Evolutionary conservation across 2,888 invertebrate genomes (phyloP).

Genomic region (Elmis aenea): DNA sequence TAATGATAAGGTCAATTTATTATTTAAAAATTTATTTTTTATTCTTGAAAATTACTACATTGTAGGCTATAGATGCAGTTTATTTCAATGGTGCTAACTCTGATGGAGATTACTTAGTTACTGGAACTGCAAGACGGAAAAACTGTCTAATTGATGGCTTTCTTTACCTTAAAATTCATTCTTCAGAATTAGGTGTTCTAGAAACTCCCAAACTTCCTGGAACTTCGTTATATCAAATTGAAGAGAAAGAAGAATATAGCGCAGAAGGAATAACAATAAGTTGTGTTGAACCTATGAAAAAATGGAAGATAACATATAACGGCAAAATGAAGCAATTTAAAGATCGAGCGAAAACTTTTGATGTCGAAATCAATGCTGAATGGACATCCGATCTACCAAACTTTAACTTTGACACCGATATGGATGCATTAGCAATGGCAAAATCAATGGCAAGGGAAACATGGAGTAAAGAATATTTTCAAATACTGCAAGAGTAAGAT

Average conservation of each 20-base stretch:
- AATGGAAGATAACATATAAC: slow-evolving; percentile 60
- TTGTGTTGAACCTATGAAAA: slow-evolving; percentile 63
- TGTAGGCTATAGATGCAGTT: slow-evolving; percentile 64
- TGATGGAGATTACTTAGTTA: slow-evolving; percentile 56
- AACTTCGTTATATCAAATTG: slow-evolving; percentile 51
- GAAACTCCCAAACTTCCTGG: slow-evolving; percentile 57
- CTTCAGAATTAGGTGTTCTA: slow-evolving; percentile 57
- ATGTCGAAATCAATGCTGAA: slow-evolving; percentile 54
- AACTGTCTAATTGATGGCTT: slow-evolving; percentile 58
- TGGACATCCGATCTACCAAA: slow-evolving; percentile 58
- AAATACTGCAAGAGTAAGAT: slow-evolving; percentile 57
- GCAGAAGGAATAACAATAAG: slow-evolving; percentile 58
- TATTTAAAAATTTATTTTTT: not conserved
- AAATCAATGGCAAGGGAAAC: slow-evolving; percentile 61
- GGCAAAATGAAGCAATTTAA: slow-evolving; percentile 59
- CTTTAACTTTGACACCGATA: slow-evolving; percentile 65
- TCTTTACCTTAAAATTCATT: slow-evolving; percentile 50
- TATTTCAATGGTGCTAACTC: slow-evolving; percentile 59
- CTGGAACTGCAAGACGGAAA: slow-evolving; percentile 56
- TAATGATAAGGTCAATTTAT: slow-evolving; percentile 46
- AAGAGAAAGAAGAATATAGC: slow-evolving; percentile 49
- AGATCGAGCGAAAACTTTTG: slow-evolving; percentile 41
- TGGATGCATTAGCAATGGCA: slow-evolving; percentile 57
- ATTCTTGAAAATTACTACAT: slow-evolving; percentile 18
- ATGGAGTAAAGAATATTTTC: slow-evolving; percentile 64